Base-by-base conservation (phyloP, 2,113 vertebrate genomes). In the Planiliza haematocheilus region DNA sequence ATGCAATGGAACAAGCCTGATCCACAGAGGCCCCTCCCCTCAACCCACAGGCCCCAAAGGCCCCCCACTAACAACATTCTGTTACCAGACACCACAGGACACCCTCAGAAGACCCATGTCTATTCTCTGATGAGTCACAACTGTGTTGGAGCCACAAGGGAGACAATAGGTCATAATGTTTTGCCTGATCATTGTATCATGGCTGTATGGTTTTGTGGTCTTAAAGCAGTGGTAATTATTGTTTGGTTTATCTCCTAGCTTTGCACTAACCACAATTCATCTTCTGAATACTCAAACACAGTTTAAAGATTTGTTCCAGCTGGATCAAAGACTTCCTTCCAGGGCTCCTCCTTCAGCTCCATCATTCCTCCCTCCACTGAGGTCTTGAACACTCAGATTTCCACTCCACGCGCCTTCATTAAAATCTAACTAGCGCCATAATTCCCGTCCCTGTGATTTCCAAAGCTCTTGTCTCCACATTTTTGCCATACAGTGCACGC, bases 401-500 rank as follows among this genome's bases (percentile, higher is more conserved):
- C 70, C 69, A 72, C 74, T 88, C 76, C 64, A 79, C 72, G 61
- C 64, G 67, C 69, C 70, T 83, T 90, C 85, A 90, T 91, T 88
- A 89, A 87, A 86, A 66, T 74, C 64, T 81, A 83, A 88, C 78
- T 65, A 78, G 49, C 7, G 60, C 76, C 50, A 51, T 79, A 82
- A 84, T 84, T 86, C 51, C 53, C 16, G 39, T 68, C 21, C 52
- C 70, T 76, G 74, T 71, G 69, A 83, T 75, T 83, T 30, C 24
- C 74, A 69, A 78, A 75, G 62, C 68, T 77, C 41, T 64, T 80
- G 58, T 46, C 62, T 66, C 63, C 58, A 76, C 74, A 60, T 73
- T 62, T 69, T 60, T 45, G 37, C 49, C 57, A 10, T 34, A 42
- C 57, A 51, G 60, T 36, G 13, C 69, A 80, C 76, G 67, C 55